These are phyloP conservation scores for Rhombomys opimus DNA, from an alignment of 2,113 vertebrate species.

Conservation along the genomic window DNA sequence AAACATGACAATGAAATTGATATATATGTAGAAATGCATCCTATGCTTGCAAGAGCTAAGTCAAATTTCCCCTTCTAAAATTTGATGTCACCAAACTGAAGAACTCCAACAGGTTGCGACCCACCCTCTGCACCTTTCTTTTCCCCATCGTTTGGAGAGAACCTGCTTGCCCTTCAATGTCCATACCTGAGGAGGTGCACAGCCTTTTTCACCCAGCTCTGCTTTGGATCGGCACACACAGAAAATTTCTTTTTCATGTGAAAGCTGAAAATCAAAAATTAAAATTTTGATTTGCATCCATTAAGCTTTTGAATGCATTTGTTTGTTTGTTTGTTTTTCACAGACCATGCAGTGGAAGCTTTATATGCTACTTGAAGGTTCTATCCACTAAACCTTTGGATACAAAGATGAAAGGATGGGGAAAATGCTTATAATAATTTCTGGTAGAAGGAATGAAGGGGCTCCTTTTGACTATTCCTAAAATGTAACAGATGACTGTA, in stretches of 20 bases:
- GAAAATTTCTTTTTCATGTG: conserved; percentile 35
- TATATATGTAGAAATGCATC: neutral
- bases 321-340: neutral
- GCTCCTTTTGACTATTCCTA: neutral
- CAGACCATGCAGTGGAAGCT: neutral
- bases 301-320: neutral
- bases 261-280: conserved; percentile 79
- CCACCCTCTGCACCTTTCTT: fast-evolving
- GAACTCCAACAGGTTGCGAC: fast-evolving
- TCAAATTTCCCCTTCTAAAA: conserved; percentile 6
- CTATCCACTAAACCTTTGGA: neutral
- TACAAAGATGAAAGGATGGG: neutral
- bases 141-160: neutral
- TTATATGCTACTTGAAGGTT: neutral
- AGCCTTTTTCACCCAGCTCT: conserved; percentile 82
- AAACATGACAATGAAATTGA: neutral
- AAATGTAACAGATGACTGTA: neutral
- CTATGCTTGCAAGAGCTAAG: neutral
- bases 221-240: conserved; percentile 84
- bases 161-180: fast-evolving
- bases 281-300: neutral
- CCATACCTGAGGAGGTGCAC: conserved; percentile 82
- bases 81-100: neutral
- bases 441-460: conserved; percentile 1
- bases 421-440: neutral